phyloP scores from a whole-genome alignment of 2,797 vertebrate genomes.

The Nannoperca obscura region DNA sequence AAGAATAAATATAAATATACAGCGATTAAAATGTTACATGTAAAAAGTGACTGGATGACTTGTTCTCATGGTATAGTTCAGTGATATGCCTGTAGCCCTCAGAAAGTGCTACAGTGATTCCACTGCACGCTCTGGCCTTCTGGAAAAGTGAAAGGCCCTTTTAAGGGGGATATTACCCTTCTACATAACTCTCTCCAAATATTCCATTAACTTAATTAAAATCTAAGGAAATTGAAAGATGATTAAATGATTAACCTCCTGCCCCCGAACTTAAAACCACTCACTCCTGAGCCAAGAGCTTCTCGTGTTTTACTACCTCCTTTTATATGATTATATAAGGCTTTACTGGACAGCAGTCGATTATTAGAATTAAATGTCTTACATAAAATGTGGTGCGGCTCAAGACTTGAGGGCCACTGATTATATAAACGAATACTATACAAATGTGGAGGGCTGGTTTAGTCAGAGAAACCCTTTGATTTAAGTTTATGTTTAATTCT shows the following conservation, averaged over 20 bases:
- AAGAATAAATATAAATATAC: neutral
- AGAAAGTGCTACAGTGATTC: conserved; percentile 4
- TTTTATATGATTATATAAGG: conserved; percentile 48
- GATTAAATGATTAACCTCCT: conserved; percentile 73
- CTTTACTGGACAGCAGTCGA: conserved; percentile 50
- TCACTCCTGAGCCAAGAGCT: conserved; percentile 39
- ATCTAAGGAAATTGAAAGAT: conserved; percentile 64
- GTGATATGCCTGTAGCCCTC: neutral
- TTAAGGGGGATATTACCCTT: conserved; percentile 44
- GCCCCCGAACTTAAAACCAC: conserved; percentile 42
- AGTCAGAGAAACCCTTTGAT: conserved; percentile 9
- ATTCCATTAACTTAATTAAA: conserved; percentile 73
- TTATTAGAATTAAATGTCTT: conserved; percentile 46
- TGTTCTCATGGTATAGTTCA: neutral
- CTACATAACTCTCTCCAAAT: conserved; percentile 63
- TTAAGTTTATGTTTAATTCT: neutral
- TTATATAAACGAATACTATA: conserved; percentile 21
- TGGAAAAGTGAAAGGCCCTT: conserved; percentile 25
- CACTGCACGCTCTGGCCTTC: conserved; percentile 19
- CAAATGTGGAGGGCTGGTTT: conserved; percentile 8
- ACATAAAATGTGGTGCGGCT: conserved; percentile 29
- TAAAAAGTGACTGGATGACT: neutral
- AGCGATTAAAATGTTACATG: neutral
- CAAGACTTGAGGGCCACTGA: conserved; percentile 17
- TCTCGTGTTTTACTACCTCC: conserved; percentile 43